Evolutionary conservation across 1,140 invertebrate species (phyloP).

Genomic region (Danaus plexippus): DNA sequence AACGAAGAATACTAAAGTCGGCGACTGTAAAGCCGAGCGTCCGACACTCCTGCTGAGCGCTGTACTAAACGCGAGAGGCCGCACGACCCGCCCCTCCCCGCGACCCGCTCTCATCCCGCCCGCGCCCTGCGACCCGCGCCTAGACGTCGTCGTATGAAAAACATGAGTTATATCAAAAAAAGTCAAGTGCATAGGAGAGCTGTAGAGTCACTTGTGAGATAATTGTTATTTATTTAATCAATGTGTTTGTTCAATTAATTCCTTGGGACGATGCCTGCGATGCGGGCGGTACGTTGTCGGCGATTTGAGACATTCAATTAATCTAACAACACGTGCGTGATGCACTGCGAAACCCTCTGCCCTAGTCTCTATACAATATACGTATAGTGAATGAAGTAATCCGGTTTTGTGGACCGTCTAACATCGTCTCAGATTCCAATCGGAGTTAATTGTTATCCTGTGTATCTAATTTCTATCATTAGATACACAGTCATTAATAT

Average conservation of each 20-base stretch:
- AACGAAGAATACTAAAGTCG: constrained; percentile 69
- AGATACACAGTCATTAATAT: too few species aligned
- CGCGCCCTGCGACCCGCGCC: constrained; percentile 53
- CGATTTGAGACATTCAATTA: constrained; percentile 51
- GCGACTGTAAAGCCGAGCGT: constrained; percentile 62
- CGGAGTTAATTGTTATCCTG: constrained; percentile 6
- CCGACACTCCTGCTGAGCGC: constrained; percentile 67
- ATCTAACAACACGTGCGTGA: constrained; percentile 58
- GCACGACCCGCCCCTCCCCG: constrained; percentile 56
- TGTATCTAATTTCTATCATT: not conserved
- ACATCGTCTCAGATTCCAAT: constrained; percentile 10
- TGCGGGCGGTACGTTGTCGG: constrained; percentile 19
- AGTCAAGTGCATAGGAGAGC: constrained; percentile 30
- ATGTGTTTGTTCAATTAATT: constrained; percentile 22
- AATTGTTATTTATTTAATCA: constrained; percentile 12
- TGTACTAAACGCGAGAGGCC: constrained; percentile 69
- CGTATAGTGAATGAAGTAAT: constrained; percentile 19
- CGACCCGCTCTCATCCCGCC: constrained; percentile 39
- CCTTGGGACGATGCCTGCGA: constrained; percentile 8
- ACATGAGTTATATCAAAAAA: constrained; percentile 41
- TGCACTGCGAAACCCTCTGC: constrained; percentile 28
- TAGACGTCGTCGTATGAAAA: constrained; percentile 46
- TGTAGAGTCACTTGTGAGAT: constrained; percentile 25
- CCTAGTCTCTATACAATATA: not conserved
- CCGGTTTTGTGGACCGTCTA: constrained; percentile 15